Percentiles rank a stretch among this genome's conserved stretches.
phyloP scores from a whole-genome alignment of 2,113 vertebrate genomes.

The Dromas ardeola region DNA sequence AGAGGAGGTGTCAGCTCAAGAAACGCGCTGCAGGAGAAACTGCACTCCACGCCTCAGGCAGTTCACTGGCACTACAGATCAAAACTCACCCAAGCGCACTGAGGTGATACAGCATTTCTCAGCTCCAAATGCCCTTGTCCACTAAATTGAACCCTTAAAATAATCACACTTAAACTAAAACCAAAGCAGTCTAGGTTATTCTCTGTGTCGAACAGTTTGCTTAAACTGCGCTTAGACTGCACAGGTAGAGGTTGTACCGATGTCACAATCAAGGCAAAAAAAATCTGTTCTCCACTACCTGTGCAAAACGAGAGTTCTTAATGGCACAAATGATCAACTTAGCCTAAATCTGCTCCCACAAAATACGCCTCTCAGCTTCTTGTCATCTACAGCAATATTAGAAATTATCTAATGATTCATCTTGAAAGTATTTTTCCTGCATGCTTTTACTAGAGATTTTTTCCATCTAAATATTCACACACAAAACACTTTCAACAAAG shows the following conservation, averaged over 20 bases:
- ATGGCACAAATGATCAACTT: not conserved
- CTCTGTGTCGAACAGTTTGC: not conserved
- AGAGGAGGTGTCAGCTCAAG: not conserved
- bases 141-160: not conserved
- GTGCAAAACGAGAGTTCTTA: not conserved
- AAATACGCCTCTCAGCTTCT: constrained; percentile 12
- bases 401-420: constrained; percentile 13
- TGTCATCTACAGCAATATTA: constrained; percentile 4
- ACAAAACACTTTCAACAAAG: not conserved
- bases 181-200: not conserved
- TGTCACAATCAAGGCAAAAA: not conserved
- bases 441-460: not conserved
- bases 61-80: not conserved
- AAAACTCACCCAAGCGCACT: not conserved
- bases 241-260: not conserved
- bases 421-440: not conserved
- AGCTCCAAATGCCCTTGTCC: not conserved
- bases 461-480: not conserved
- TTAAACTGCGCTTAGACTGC: not conserved
- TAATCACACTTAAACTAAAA: not conserved
- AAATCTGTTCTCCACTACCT: not conserved
- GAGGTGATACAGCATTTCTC: not conserved
- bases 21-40: not conserved
- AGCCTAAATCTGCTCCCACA: not conserved
- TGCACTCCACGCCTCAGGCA: not conserved